Conservation (phyloP, 2,113 vertebrate genomes). For the Caranx melampygus region DNA sequence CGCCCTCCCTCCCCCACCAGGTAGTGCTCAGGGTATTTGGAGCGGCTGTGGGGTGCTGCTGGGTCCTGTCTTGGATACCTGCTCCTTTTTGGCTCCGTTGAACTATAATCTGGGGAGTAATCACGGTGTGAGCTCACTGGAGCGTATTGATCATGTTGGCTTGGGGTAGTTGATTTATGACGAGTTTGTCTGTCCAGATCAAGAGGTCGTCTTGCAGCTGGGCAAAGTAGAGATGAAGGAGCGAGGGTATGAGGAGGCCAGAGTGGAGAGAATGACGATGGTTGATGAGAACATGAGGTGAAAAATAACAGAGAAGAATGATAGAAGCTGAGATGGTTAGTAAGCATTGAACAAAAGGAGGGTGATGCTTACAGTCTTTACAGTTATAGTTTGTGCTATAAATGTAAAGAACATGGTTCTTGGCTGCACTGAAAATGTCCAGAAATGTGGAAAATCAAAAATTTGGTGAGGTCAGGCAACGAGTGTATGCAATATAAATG, state of each 20-base stretch:
- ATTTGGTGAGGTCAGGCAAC: background rate
- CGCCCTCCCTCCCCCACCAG: conserved; percentile 53
- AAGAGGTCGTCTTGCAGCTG: conserved; percentile 61
- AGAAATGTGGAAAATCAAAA: background rate
- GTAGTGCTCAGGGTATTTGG: conserved; percentile 60
- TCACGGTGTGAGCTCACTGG: conserved; percentile 45
- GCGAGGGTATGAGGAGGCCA: background rate
- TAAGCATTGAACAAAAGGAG: conserved; percentile 60
- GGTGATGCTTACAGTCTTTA: background rate
- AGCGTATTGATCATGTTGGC: conserved; percentile 34
- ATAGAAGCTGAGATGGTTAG: conserved; percentile 67
- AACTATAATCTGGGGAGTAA: conserved; percentile 68
- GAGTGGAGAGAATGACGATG: conserved; percentile 30
- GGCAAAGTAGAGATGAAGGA: conserved; percentile 36
- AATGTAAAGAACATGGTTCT: background rate
- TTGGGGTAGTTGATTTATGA: conserved; percentile 59
- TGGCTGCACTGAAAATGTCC: conserved; percentile 25
- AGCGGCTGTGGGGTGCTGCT: conserved; percentile 45
- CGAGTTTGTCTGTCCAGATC: conserved; percentile 63
- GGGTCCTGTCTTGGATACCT: conserved; percentile 70
- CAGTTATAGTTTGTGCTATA: conserved; percentile 7
- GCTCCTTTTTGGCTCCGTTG: conserved; percentile 66
- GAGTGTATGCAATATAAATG: background rate
- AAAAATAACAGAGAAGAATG: conserved; percentile 54
- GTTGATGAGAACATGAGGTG: conserved; percentile 54